Percentiles rank a stretch among this genome's conserved stretches.
phyloP scores from a whole-genome alignment of 2,888 invertebrate genomes.

The Dryococelus australis region DNA sequence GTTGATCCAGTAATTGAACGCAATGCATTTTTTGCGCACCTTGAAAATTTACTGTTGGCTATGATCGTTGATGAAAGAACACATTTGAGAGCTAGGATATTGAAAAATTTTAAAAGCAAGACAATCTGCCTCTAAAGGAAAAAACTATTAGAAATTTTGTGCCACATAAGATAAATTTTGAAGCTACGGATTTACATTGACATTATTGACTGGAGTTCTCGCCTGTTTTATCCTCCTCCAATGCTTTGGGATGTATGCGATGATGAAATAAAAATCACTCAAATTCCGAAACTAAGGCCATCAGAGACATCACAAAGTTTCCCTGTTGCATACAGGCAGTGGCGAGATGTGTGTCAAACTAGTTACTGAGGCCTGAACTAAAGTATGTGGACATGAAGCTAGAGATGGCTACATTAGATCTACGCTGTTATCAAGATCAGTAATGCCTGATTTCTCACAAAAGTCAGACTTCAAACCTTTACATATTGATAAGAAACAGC shows the following conservation, averaged over 20 bases:
- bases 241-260: not conserved
- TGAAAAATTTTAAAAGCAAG: slow-evolving; percentile 5
- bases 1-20: not conserved
- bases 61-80: slow-evolving; percentile 12
- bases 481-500: not conserved
- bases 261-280: not conserved
- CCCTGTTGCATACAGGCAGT: not conserved
- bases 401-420: not conserved
- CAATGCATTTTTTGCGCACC: slow-evolving; percentile 5
- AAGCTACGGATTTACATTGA: too few relatives aligned
- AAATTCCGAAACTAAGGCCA: not conserved
- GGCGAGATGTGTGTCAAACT: not conserved
- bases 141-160: slow-evolving; percentile 2
- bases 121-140: not conserved
- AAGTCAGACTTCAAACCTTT: not conserved
- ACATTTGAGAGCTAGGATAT: not conserved
- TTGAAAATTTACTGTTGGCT: slow-evolving; percentile 12
- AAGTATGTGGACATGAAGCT: not conserved
- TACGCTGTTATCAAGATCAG: not conserved
- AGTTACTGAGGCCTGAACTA: not conserved
- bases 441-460: slow-evolving; percentile 18
- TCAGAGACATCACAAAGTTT: not conserved
- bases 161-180: not conserved
- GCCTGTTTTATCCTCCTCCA: not conserved
- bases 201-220: not conserved